phyloP scores from a whole-genome alignment of 2,888 invertebrate species.

The Tanytarsus gracilentus region DNA sequence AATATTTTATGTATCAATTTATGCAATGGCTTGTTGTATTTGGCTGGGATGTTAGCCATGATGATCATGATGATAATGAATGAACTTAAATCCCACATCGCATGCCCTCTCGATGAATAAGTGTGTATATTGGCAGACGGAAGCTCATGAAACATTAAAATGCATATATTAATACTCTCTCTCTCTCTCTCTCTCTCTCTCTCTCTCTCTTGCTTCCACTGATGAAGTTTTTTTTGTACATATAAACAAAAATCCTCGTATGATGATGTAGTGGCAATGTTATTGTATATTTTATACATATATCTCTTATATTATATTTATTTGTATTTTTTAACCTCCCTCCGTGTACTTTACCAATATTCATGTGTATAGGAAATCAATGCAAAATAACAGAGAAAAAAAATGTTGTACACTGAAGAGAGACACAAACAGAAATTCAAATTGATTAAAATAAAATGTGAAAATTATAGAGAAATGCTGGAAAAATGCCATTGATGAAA shows the following conservation, averaged over 20 bases:
- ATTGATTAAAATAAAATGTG: slow-evolving; percentile 9
- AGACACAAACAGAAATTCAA: not conserved
- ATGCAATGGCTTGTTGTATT: no score
- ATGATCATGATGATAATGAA: slow-evolving; percentile 9
- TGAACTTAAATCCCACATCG: slow-evolving; percentile 6
- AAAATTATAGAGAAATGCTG: no score
- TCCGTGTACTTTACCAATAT: no score
- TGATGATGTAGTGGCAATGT: slow-evolving; percentile 10
- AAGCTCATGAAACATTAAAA: slow-evolving; percentile 22
- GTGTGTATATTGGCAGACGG: not conserved
- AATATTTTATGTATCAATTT: no score
- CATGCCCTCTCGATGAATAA: not conserved
- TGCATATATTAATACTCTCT: not conserved
- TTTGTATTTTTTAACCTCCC: no score
- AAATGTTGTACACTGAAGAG: not conserved
- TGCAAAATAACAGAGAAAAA: not conserved
- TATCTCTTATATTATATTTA: no score
- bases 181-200: not conserved
- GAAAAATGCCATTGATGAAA: slow-evolving; percentile 2
- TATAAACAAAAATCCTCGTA: not conserved
- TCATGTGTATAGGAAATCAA: slow-evolving; percentile 10
- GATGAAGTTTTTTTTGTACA: not conserved
- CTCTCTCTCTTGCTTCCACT: not conserved
- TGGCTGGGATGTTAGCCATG: not conserved
- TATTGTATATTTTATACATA: slow-evolving; percentile 1